Evolutionary conservation across 2,888 invertebrate genomes (phyloP), one percentile per base, ranked within the genome.

Genomic region (Octonoba sinensis): DNA sequence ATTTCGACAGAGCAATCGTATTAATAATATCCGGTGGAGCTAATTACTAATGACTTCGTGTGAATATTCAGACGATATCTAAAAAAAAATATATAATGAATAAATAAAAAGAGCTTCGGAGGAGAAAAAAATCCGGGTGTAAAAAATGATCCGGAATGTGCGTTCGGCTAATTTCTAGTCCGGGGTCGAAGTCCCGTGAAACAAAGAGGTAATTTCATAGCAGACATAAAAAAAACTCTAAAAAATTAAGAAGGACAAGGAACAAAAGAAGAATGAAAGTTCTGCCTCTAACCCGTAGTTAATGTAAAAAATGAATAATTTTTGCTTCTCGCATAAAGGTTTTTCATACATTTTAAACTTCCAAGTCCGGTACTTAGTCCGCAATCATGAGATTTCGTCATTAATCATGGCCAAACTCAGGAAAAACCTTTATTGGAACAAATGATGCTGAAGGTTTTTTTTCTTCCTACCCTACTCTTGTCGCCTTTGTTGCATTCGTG

Each of bases 271-370:
- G 73, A 74, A 46, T 46, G 57, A 54, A 79, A 59, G 22, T 66
- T 36, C 66, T 67, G 67, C 65, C 72, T 79, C 60, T 73, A 74
- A 67, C 79, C 79, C 73, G 73, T 81, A 81, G 79, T 81, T 81
- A 81, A 81, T 81, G 67, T 81, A 75, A 82, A 82, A 75, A 74
- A 75, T 75, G 82, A 82, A 75, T 82, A 75, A 82, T 82, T 82
- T 82, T 81, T 81, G 79, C 69, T 66, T 66, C 73, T 69, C 81
- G 46, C 69, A 69, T 74, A 74, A 71, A 82, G 82, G 75, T 82
- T 82, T 82, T 82, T 81, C 81, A 81, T 81, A 81, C 74, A 81
- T 81, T 81, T 82, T 82, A 82, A 82, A 82, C 75, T 82, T 66
- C 59, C 82, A 65, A 75, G 75, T 82, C 74, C 75, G 60, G 82